Evolutionary conservation across 2,797 vertebrate genomes (phyloP).

Genomic region (Sebastes steindachneri): DNA sequence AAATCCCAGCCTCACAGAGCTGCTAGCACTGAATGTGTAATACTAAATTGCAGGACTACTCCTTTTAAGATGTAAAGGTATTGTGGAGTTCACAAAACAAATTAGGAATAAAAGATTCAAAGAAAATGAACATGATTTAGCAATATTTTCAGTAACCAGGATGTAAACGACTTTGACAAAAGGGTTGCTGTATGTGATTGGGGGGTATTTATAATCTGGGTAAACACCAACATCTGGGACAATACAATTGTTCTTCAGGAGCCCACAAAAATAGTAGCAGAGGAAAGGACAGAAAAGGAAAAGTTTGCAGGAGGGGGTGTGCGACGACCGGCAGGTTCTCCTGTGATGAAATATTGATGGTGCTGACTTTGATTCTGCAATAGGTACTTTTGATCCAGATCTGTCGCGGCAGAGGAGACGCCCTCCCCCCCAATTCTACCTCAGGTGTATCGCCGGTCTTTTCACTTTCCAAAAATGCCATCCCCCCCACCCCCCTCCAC

Average conservation of each 20-base stretch:
- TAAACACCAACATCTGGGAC: background rate
- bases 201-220: background rate
- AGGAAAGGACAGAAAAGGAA: constrained; percentile 19
- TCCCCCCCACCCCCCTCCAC: constrained; percentile 22
- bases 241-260: background rate
- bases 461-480: constrained; percentile 62
- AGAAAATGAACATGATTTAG: background rate
- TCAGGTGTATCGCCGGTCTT: constrained; percentile 55
- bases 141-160: background rate
- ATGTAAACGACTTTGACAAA: background rate
- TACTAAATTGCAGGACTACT: background rate
- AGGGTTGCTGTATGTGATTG: background rate
- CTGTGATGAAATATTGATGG: constrained; percentile 78
- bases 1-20: background rate
- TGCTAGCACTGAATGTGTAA: background rate
- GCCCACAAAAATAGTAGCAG: background rate
- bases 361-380: constrained; percentile 76
- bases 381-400: constrained; percentile 78
- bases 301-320: constrained; percentile 34
- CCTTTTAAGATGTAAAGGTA: background rate
- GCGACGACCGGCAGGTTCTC: constrained; percentile 43
- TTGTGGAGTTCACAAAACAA: background rate
- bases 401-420: constrained; percentile 56
- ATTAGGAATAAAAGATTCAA: background rate
- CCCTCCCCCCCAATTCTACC: constrained; percentile 29